Base-by-base conservation (phyloP, 2,888 invertebrate genomes). In the Erebia epiphron region DNA sequence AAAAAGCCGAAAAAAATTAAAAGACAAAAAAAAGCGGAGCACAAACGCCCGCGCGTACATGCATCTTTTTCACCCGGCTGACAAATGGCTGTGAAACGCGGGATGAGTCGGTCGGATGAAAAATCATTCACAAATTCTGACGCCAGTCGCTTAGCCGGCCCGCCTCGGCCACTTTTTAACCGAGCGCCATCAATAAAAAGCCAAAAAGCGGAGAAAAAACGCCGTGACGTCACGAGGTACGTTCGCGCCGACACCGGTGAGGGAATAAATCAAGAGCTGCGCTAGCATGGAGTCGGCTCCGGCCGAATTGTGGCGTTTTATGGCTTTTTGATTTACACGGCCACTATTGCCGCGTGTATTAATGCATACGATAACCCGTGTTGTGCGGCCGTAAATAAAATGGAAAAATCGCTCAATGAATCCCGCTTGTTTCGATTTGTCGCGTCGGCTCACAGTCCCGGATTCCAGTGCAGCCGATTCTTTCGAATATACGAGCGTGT, bases 51-150 rank as follows among this genome's bases (percentile, higher is more conserved):
- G 79, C 83, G 81, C 82, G 83, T 86, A 87, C 91, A 90, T 90
- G 92, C 91, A 90, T 92, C 92, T 91, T 91, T 89, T 88, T 89
- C 91, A 84, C 83, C 76, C 84, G 84, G 83, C 90, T 93, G 93
- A 93, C 93, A 93, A 93, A 92, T 93, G 92, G 92, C 85, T 84
- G 86, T 89, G 88, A 89, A 90, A 86, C 87, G 88, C 84, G 82
- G 89, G 89, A 90, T 86, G 88, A 89, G 85, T 82, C 75, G 79
- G 82, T 81, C 86, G 85, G 84, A 86, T 86, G 88, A 85, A 89
- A 90, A 92, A 92, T 92, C 92, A 92, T 92, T 91, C 91, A 89
- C 89, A 87, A 88, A 90, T 89, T 88, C 87, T 91, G 91, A 91
- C 88, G 88, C 84, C 86, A 78, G 78, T 80, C 86, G 86, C 86